Evolutionary conservation across 2,888 invertebrate species (phyloP).

Genomic region (Leuctra nigra): DNA sequence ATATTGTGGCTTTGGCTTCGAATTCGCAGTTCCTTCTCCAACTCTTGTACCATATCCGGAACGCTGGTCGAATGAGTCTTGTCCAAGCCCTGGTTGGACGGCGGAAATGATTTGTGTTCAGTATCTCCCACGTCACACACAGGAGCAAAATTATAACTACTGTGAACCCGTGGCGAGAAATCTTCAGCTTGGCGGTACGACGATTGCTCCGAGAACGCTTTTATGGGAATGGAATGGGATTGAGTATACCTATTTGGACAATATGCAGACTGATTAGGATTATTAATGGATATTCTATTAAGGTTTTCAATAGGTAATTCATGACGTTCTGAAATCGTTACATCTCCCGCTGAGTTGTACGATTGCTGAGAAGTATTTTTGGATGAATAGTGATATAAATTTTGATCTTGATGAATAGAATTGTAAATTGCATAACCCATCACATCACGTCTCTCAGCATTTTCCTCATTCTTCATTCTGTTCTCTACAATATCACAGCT

Average conservation of each 20-base stretch:
- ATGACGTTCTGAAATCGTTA: too few relatives aligned
- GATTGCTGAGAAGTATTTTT: too few relatives aligned
- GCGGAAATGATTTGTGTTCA: slow-evolving; percentile 6
- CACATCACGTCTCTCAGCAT: too few relatives aligned
- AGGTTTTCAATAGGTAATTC: neutral
- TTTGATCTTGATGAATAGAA: too few relatives aligned
- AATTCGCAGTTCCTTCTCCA: slow-evolving; percentile 55
- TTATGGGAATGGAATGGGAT: neutral
- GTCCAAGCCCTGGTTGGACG: slow-evolving; percentile 1
- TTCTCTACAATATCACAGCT: too few relatives aligned
- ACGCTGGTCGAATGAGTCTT: slow-evolving; percentile 48
- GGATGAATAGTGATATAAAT: too few relatives aligned
- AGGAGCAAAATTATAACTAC: too few relatives aligned
- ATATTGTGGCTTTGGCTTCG: neutral
- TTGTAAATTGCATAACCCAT: too few relatives aligned
- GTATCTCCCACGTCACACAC: too few relatives aligned
- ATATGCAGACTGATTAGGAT: neutral
- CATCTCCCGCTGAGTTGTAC: too few relatives aligned
- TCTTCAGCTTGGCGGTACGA: neutral
- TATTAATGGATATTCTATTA: neutral
- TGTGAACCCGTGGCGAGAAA: too few relatives aligned
- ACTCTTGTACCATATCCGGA: slow-evolving; percentile 66
- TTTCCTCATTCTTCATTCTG: too few relatives aligned
- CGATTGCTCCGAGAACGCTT: neutral
- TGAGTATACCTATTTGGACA: neutral